phyloP scores from a whole-genome alignment of 2,113 vertebrate species.

The Ailurus styani region DNA sequence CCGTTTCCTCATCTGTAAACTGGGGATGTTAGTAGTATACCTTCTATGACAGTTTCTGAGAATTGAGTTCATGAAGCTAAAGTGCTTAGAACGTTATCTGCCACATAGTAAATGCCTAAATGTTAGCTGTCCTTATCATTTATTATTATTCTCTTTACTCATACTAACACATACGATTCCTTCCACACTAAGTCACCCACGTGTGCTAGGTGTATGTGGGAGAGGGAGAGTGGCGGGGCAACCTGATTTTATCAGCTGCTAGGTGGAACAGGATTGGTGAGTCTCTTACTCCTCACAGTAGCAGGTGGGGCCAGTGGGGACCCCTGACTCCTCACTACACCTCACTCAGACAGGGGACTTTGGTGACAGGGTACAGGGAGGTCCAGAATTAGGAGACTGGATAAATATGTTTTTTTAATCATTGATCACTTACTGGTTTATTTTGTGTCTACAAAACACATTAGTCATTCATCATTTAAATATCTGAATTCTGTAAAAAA shows the following conservation, averaged over 20 bases:
- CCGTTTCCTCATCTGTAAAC: not conserved
- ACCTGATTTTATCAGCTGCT: not conserved
- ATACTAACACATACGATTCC: not conserved
- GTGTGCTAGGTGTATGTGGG: not conserved
- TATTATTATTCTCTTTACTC: not conserved
- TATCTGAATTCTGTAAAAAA: conserved; percentile 57
- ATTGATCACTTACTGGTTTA: conserved; percentile 67
- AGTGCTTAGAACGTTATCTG: not conserved
- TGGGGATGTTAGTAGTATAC: not conserved
- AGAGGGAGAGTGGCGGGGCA: not conserved
- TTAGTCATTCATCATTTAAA: conserved; percentile 70
- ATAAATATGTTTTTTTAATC: not conserved
- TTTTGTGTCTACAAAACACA: conserved; percentile 77
- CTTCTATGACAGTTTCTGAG: not conserved
- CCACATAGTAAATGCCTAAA: not conserved
- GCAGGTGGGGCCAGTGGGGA: not conserved
- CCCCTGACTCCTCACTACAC: not conserved
- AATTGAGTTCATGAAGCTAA: not conserved
- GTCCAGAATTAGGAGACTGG: not conserved
- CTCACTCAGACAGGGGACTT: not conserved
- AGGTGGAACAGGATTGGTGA: not conserved
- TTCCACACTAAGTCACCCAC: not conserved
- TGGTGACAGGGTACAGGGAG: not conserved
- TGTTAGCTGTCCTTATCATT: not conserved
- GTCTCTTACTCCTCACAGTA: not conserved